Base-by-base conservation (phyloP, 2,113 vertebrate genomes). In the Hystrix brachyura region DNA sequence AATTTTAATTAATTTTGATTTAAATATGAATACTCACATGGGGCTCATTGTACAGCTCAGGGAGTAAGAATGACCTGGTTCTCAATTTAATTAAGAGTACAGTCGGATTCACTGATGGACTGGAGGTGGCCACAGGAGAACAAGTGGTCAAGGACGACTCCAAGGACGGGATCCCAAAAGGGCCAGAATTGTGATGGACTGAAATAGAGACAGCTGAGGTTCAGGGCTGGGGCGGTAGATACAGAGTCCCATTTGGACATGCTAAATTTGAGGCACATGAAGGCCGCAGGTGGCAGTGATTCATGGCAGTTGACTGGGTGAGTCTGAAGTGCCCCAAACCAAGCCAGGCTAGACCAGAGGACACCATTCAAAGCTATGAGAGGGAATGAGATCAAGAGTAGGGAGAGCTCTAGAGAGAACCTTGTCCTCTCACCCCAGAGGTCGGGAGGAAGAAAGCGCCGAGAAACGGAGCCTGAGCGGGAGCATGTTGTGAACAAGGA, bases 31-130 rank as follows among this genome's bases (percentile, higher is more conserved):
- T 88, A 87, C 62, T 43, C 27, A 38, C 8, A 19, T 2, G 4
- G 6, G 32, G 21, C 60, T 94, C 34, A 18, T 11, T 74, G 32
- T 59, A 86, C 29, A 86, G 18, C 21, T 14, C 15, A 51, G 55
- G 10, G 43, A 57, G 4, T 81, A 6, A 79, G 34, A 91, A 64
- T 51, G 13, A 29, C 43, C 51, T 46, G 25, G 64, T 85, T 91
- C 27, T 25, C 38, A 29, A 48, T 62, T 79, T 86, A 72, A 91
- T 55, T 81, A 87, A 90, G 89, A 91, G 83, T 74, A 69, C 3
- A 82, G 2, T 43, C 32, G 0, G 0, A 57, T 25, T 87, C 51
- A 81, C 5, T 90, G 19, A n/a, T 21, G 7, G 69, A n/a, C 34
- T 65, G 62, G 62, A 51, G n/a, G 5, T 38, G 34, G 12, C 8